Percentiles rank a stretch among this genome's conserved stretches.
Conservation (phyloP, 2,797 vertebrate species). For the Tapirus indicus region DNA sequence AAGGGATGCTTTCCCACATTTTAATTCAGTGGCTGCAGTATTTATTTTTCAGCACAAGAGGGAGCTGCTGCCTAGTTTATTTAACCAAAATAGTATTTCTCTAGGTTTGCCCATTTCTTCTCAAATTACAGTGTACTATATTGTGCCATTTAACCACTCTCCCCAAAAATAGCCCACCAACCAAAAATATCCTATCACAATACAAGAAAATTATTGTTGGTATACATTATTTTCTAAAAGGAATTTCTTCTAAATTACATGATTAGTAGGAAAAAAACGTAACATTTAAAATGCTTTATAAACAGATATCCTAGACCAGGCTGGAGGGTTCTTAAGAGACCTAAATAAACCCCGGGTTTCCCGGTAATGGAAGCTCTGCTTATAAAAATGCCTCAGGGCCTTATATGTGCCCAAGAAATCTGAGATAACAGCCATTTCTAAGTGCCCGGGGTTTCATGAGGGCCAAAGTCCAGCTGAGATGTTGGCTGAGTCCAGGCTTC, state of each 20-base stretch:
- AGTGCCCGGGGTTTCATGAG: not conserved
- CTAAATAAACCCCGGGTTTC: not conserved
- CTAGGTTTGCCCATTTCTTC: not conserved
- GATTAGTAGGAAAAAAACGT: not conserved
- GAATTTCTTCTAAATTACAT: not conserved
- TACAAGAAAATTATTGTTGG: not conserved
- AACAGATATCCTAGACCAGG: not conserved
- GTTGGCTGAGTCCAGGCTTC: not conserved
- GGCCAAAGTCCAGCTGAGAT: not conserved
- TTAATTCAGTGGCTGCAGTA: constrained; percentile 54
- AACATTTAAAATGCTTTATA: constrained; percentile 14
- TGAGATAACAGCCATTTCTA: not conserved
- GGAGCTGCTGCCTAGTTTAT: constrained; percentile 82
- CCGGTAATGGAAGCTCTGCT: not conserved
- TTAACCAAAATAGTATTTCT: not conserved
- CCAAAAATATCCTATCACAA: not conserved
- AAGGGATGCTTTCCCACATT: not conserved
- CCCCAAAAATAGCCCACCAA: not conserved
- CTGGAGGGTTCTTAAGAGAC: not conserved
- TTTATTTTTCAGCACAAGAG: constrained; percentile 75
- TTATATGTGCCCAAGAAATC: not conserved
- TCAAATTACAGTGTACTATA: not conserved
- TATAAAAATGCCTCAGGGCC: not conserved
- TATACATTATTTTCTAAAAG: constrained; percentile 27
- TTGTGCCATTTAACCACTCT: not conserved